Base-by-base conservation (phyloP, 2,797 vertebrate species). In the Mormyrus hasselquistii region DNA sequence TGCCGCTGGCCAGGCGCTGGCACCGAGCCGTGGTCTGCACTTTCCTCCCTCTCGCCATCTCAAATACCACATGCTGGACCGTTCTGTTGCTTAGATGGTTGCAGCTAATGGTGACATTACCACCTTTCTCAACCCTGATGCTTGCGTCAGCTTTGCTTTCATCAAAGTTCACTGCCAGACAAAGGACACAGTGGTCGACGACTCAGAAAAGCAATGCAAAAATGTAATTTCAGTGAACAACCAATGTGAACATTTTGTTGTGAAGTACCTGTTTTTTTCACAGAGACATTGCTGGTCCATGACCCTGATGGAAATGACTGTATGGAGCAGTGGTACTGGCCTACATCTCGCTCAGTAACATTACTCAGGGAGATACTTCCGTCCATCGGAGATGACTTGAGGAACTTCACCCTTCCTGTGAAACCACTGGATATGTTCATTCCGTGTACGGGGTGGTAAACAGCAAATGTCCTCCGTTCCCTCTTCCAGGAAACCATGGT, bases 401-500 rank as follows among this genome's bases (percentile, higher is more conserved):
- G 87, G 92, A 98, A 97, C 89, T 90, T 91, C 22, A 97, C 90
- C 93, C 94, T 96, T 3, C 93, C 91, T 0, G 50, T 85, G 86
- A 97, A 97, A 19, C 89, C 92, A 0, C 86, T 5, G 73, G 90
- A 65, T 0, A 95, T 92, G 19, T 88, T 0, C 55, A 92, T 3
- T 0, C 94, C 96, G 0, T 88, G 92, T 0, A 47, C 88, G 0
- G 96, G 94, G 76, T 95, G 94, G 91, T 95, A 96, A 88, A 97
- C 90, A 0, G 95, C 96, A 38, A 97, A 14, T 0, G 92, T 6
- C 76, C 91, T 94, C 47, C 14, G 9, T 29, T 92, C 57, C 95
- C 97, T 97, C 88, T 91, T 93, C 97, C 97, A 99, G 88, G 95
- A 95, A 57, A 95, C 91, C 94, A 97, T 96, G 73, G 92, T 96